Base-by-base conservation (phyloP, 2,797 vertebrate species). In the Peromyscus melanophrys region DNA sequence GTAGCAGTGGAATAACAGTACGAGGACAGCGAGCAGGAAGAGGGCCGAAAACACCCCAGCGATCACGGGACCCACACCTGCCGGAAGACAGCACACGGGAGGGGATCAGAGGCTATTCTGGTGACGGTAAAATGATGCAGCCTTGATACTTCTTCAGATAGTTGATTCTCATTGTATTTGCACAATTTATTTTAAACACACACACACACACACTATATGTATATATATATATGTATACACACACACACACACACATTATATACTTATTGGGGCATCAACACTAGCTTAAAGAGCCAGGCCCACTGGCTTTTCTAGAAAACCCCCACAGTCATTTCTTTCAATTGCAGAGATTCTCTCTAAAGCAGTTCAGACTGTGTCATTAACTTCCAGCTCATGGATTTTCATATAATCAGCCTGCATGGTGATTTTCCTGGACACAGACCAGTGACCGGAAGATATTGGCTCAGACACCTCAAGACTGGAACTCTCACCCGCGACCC, bases 41-140 rank as follows among this genome's bases (percentile, higher is more conserved):
- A 98, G 1, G 40, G 97, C 90, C 23, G 97, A 92, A 89, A 98
- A 95, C 92, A 99, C 19, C 23, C 98, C 98, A 0, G 98, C 97
- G 37, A 97, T 59, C 96, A 99, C 63, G 2, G 98, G 95, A 95
- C 98, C 94, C 65, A 65, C 37, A 40, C 98, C 99, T 99, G 94
- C 83, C 52, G 76, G 37, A 63, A 91, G 97, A 98, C 95, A 97
- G 11, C 29, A 65, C 89, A 25, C 1, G 69, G 0, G 13, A 76
- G 61, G 61, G 65, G n/a, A 3, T 85, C 23, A 91, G 86, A 76
- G 17, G 82, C 55, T 8, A 5, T 8, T 23, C 5, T 8, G 23
- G 29, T 10, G 1, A 13, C 1, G 6, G 49, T 16, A 49, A 65
- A 92, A 43, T 40, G 67, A 17, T 1, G 2, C 4, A 13, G 46